These are phyloP conservation scores for Eretmocerus hayati DNA, from an alignment of 2,888 invertebrate species.

Conservation along the genomic window DNA sequence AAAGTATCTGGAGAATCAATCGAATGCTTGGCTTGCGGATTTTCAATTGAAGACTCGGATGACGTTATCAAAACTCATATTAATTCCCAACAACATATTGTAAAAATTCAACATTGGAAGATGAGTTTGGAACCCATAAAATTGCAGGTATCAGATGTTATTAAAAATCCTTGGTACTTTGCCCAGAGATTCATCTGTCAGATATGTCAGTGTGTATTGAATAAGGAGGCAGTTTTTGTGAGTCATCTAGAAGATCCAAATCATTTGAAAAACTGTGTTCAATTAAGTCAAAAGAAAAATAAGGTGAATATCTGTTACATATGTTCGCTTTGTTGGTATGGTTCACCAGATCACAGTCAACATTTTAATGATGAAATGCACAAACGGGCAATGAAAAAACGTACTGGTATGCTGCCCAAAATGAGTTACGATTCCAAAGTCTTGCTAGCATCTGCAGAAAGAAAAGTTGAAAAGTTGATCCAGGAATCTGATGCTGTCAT, in stretches of 20 bases:
- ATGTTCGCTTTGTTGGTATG: conserved; percentile 6
- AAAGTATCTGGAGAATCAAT: neutral
- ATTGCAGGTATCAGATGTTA: neutral
- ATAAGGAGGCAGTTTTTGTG: conserved; percentile 22
- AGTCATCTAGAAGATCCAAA: conserved; percentile 21
- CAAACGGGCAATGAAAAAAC: conserved; percentile 11
- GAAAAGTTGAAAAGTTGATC: conserved; percentile 14
- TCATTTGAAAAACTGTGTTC: conserved; percentile 9
- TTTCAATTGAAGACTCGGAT: neutral
- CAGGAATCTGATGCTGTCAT: conserved; percentile 19
- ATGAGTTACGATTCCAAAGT: conserved; percentile 16
- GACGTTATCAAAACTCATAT: conserved; percentile 3
- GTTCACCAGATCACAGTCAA: neutral
- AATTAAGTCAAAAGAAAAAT: conserved; percentile 21
- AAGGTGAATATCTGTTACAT: conserved; percentile 14
- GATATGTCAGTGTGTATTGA: conserved; percentile 16
- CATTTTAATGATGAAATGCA: conserved; percentile 4
- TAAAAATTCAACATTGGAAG: neutral
- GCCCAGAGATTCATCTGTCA: conserved; percentile 25
- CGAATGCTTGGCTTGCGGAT: conserved; percentile 6
- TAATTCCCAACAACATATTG: neutral
- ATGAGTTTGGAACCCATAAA: neutral
- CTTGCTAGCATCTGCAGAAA: conserved; percentile 20
- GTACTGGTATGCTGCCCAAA: conserved; percentile 14
- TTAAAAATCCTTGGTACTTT: conserved; percentile 23